phyloP scores from a whole-genome alignment of 2,888 invertebrate species.

The Heliconius ismenius region DNA sequence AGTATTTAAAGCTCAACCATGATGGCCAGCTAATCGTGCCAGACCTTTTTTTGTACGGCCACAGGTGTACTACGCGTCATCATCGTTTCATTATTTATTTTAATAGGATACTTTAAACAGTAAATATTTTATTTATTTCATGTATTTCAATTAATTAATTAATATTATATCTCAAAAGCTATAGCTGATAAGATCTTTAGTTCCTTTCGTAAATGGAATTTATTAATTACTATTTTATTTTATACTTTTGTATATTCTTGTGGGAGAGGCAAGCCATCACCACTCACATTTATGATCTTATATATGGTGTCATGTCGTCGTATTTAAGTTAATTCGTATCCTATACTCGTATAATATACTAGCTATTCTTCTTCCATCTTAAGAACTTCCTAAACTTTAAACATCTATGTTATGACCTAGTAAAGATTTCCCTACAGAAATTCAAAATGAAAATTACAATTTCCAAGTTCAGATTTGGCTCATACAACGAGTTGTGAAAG shows the following conservation, averaged over 20 bases:
- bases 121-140: background rate
- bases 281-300: background rate
- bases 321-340: background rate
- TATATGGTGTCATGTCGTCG: no score
- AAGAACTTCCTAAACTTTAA: background rate
- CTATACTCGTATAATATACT: background rate
- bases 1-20: background rate
- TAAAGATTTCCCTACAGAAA: background rate
- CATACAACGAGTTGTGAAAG: conserved; percentile 7
- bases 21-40: background rate
- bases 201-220: no score
- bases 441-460: conserved; percentile 8
- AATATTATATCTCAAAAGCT: background rate
- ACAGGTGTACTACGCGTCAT: background rate
- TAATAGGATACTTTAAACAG: background rate
- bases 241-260: background rate
- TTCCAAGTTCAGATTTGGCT: background rate
- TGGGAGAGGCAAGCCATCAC: background rate
- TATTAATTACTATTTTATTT: no score
- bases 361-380: background rate
- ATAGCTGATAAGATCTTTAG: background rate
- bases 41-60: background rate
- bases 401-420: background rate
- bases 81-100: background rate
- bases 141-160: background rate